These are phyloP conservation scores for Metellina segmentata DNA, from an alignment of 2,888 invertebrate species.

Conservation along the genomic window DNA sequence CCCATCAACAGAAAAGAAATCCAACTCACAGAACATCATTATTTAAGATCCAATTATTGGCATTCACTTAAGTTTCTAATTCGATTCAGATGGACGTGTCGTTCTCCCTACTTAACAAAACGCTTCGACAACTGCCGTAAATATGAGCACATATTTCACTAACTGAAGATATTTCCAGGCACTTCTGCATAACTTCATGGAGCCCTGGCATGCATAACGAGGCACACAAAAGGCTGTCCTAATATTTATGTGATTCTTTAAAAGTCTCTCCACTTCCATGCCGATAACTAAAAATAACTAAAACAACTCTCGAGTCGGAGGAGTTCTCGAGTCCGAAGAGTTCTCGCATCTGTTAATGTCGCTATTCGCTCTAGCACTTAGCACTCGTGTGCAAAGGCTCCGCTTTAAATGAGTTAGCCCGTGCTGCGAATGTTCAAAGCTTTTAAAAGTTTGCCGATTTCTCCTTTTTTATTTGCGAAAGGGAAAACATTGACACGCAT, in stretches of 20 bases:
- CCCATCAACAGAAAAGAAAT: too few relatives aligned
- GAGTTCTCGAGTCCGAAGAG: background rate
- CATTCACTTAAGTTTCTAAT: too few relatives aligned
- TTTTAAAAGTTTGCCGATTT: constrained; percentile 32
- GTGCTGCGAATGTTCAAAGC: constrained; percentile 22
- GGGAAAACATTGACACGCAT: constrained; percentile 23
- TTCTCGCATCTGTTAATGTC: constrained; percentile 17
- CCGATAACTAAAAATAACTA: background rate
- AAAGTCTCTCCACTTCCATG: background rate
- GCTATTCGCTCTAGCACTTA: background rate
- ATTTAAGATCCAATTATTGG: too few relatives aligned
- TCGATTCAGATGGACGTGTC: background rate
- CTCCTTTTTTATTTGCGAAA: background rate
- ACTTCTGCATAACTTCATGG: background rate
- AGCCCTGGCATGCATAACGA: background rate
- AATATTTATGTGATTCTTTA: background rate
- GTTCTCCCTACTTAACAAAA: background rate
- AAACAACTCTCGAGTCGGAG: background rate
- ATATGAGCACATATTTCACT: background rate
- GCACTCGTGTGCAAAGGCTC: background rate
- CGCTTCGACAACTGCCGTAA: too few relatives aligned
- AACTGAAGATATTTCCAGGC: background rate
- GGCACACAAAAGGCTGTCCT: background rate
- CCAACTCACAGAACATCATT: too few relatives aligned
- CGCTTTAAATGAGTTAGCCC: constrained; percentile 2